Conservation (phyloP, 2,113 vertebrate genomes). For the Ceratotherium simum region DNA sequence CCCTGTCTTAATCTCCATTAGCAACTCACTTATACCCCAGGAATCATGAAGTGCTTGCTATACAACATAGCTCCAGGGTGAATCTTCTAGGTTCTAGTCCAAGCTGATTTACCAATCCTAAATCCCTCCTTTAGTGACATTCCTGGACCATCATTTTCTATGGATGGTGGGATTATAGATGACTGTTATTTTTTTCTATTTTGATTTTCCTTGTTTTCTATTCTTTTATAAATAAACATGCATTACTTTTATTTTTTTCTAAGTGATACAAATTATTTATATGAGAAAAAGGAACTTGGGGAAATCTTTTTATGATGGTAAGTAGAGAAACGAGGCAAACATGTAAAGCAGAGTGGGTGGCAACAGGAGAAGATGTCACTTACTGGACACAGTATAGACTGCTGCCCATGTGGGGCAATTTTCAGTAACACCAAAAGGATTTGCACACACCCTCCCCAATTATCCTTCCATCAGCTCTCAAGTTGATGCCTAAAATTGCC, state of each 20-base stretch:
- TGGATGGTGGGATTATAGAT: not conserved
- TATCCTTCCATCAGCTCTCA: not conserved
- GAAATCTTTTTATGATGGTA: not conserved
- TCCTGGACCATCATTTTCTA: not conserved
- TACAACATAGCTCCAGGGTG: not conserved
- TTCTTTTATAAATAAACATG: not conserved
- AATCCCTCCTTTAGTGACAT: not conserved
- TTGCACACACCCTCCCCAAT: not conserved
- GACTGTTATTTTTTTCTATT: not conserved
- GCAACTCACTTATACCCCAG: too few species aligned
- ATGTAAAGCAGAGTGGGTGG: not conserved
- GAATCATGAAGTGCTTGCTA: fast-evolving
- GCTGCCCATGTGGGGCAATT: not conserved
- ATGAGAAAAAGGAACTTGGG: not conserved
- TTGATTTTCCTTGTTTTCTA: not conserved
- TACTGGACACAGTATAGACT: not conserved
- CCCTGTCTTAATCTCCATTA: not conserved
- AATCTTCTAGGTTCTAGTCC: not conserved
- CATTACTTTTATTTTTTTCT: not conserved
- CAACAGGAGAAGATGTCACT: not conserved
- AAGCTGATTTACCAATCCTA: not conserved
- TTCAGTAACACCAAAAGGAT: not conserved
- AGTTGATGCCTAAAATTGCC: not conserved
- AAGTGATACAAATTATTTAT: not conserved
- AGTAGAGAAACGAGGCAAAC: not conserved